Evolutionary conservation across 2,888 invertebrate species (phyloP), one percentile per base, ranked within the genome.

Genomic region (Ormyrus labotus): DNA sequence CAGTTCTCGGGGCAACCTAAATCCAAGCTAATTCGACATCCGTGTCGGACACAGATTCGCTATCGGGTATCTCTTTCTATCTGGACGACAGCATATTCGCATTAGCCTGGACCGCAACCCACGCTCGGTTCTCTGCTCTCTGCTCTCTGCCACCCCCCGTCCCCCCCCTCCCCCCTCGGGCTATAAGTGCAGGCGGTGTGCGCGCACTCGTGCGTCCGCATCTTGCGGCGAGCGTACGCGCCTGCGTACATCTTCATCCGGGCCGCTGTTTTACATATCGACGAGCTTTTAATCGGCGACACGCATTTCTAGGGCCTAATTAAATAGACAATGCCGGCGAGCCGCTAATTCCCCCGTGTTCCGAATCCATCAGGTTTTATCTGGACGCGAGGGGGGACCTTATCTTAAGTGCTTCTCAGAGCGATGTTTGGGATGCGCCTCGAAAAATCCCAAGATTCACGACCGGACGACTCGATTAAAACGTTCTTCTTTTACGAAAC

Each of bases 11-110:
- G 88, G 89, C 90, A 90, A 90, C 89, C 90, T 90, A 90, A 90
- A 90, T 90, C 89, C 90, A 88, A 89, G 90, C 90, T 90, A 90
- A 90, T 90, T 90, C 90, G 90, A 90, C 90, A 90, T 90, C 90
- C 90, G 88, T 90, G 90, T 90, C 90, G 90, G 87, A 90, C 90
- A 90, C 90, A 89, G 90, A 90, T 90, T 90, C 88, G 87, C 90
- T 90, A 90, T 90, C 90, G 88, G 87, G 86, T 90, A 90, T 90
- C 90, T 90, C 90, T 90, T 90, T 91, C 90, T 90, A 90, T 90
- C 90, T 89, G 90, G 88, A 88, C 90, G 88, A 91, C 91, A 90
- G 89, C 91, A 90, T 90, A 90, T 90, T 90, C 90, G 90, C 90
- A 90, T 90, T 90, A 90, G 90, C 89, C 88, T 86, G 89, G 87